Base-by-base conservation (phyloP, 2,888 invertebrate species). In the Muscina levida region DNA sequence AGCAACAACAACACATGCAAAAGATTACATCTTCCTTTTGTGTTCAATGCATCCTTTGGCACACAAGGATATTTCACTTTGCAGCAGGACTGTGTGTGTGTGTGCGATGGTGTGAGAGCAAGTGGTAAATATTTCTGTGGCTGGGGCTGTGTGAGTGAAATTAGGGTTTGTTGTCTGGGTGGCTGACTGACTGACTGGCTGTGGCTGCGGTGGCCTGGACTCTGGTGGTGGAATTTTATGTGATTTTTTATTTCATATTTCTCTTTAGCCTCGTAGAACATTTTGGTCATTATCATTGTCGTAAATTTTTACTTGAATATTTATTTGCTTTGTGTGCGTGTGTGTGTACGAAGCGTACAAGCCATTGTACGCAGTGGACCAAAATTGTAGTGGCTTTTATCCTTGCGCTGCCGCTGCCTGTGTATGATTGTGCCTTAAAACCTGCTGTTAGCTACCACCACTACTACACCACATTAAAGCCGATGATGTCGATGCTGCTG, bases 271-370 rank as follows among this genome's bases (percentile, higher is more conserved):
- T 31, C 31, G 31, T 31, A 31, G 31, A 65, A 53, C 56, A 19
- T 72, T 79, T 70, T 79, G 80, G 82, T 79, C 78, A 84, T 84
- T 83, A 84, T 82, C 82, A 81, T 84, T 77, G 76, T 81, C 83
- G 83, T 84, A 84, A 83, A 83, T 77, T 82, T 77, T 68, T 79
- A 75, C 75, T 77, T 77, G 66, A 74, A 71, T 77, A 77, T 81
- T 77, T 74, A 67, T 74, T n/a, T 73, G 77, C 51, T 51, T n/a
- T n/a, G n/a, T 42, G 59, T 77, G 51, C 44, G 65, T 42, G 17
- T 80, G 39, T 42, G 62, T 15, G 8, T 37, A 13, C 0, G 51
- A 8, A 17, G n/a, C 1, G 22, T 53, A 6, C 31, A 19, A 2
- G 31, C 11, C 2, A 13, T 39, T 39, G 10, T 62, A 37, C 53